Percentiles rank a stretch among this genome's conserved stretches.
Evolutionary conservation across 1,140 invertebrate species (phyloP).

Genomic region (Drosophila triauraria): DNA sequence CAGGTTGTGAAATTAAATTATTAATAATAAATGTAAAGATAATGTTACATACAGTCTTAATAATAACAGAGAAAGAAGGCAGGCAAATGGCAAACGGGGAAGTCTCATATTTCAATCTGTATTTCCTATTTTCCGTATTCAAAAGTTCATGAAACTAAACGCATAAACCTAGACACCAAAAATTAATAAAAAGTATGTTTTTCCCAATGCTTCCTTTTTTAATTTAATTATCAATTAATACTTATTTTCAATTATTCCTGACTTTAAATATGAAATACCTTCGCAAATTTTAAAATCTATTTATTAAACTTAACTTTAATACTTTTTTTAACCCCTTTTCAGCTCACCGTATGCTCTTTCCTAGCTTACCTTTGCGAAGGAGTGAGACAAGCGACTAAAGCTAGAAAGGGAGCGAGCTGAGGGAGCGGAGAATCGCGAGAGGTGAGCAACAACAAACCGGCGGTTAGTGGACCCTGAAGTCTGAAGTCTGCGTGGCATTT

Average conservation of each 20-base stretch:
- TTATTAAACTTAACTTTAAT: neutral
- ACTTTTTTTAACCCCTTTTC: neutral
- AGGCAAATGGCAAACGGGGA: no score
- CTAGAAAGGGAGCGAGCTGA: neutral
- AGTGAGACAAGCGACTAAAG: neutral
- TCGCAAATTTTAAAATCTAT: no score
- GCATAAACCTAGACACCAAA: neutral
- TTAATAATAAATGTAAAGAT: neutral
- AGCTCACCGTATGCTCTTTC: neutral
- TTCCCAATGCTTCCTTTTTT: no score
- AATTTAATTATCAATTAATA: neutral
- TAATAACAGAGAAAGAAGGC: neutral
- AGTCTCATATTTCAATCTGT: no score
- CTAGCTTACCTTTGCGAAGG: slow-evolving; percentile 12
- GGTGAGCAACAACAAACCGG: slow-evolving; percentile 36
- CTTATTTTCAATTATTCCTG: neutral
- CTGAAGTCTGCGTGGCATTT: slow-evolving; percentile 69
- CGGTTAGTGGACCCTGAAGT: slow-evolving; percentile 47
- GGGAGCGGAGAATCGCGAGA: neutral
- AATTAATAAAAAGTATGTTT: neutral
- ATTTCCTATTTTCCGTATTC: neutral
- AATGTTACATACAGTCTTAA: neutral
- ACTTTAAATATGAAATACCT: neutral
- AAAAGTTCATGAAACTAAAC: neutral
- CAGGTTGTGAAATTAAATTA: neutral